Base-by-base conservation (phyloP, 2,113 vertebrate species). In the Laterallus jamaicensis region DNA sequence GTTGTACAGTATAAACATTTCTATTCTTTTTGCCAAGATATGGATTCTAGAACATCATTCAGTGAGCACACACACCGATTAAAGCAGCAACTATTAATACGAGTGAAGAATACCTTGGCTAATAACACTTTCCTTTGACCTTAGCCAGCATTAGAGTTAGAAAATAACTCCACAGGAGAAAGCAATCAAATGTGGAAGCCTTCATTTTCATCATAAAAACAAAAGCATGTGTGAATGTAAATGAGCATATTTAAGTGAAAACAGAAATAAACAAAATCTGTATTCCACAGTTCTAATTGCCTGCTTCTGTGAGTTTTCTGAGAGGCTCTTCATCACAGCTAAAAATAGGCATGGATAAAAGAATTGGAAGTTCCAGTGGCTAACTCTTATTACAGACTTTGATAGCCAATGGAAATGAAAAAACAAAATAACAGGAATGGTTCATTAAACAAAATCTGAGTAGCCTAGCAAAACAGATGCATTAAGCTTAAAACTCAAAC, bases 231-330 rank as follows among this genome's bases (percentile, higher is more conserved):
- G 60, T 85, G 60, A 82, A 66, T 50, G n/a, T 88, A 88, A 91
- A 81, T 50, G 22, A 92, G 56, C 66, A 60, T 67, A 88, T 60
- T 90, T 68, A 91, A 91, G 55, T 47, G 66, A 86, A 95, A 91
- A 76, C 68, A 81, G 35, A 55, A 92, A 88, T 62, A 92, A 88
- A 92, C 62, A 88, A 88, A 93, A 86, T 55, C 63, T 86, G 59
- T n/a, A 81, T 62, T 69, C 24, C 52, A 52, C 60, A 73, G 55
- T 40, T 64, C 63, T 84, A 86, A 80, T 21, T 93, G 90, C 73
- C 74, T 66, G 32, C n/a, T 76, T 75, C 75, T 68, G 15, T 9
- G 52, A 86, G 68, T 56, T 44, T 64, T 74, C 56, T 35, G 44
- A 73, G 82, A 73, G 44, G 59, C 32, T 91, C 75, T 74, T 68